Conservation (phyloP, 2,888 invertebrate genomes). For the Xanthia icteritia region DNA sequence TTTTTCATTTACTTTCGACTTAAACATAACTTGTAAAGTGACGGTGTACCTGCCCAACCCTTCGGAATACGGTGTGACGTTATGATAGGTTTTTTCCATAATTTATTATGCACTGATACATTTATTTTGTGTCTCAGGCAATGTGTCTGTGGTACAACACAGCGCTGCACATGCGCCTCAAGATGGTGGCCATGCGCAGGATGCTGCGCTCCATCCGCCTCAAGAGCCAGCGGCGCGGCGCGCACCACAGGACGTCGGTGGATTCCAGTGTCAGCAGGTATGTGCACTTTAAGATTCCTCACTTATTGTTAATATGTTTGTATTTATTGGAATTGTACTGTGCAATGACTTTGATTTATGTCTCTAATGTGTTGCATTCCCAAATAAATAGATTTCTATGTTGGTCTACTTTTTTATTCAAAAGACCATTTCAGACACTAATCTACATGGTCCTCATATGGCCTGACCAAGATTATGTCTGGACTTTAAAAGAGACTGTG, state of each 20-base stretch:
- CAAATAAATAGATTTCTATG: too few relatives aligned
- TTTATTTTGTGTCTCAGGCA: slow-evolving; percentile 83
- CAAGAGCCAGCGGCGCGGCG: slow-evolving; percentile 66
- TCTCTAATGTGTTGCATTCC: too few relatives aligned
- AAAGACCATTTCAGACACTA: too few relatives aligned
- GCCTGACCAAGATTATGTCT: too few relatives aligned
- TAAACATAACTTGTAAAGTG: background rate
- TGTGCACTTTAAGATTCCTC: background rate
- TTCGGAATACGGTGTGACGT: background rate
- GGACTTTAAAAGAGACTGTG: too few relatives aligned
- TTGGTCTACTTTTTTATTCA: too few relatives aligned
- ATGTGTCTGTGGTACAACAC: slow-evolving; percentile 98
- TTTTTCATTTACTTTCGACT: too few relatives aligned
- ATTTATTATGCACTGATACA: background rate
- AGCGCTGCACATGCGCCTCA: slow-evolving; percentile 95
- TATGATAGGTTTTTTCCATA: background rate
- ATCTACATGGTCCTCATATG: too few relatives aligned
- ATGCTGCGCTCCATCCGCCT: slow-evolving; percentile 87
- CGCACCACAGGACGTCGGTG: slow-evolving; percentile 66
- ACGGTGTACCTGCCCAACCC: background rate
- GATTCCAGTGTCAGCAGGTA: slow-evolving; percentile 75
- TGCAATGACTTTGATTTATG: background rate
- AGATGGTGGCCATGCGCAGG: slow-evolving; percentile 93
- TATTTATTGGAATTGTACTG: background rate
- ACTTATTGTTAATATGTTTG: background rate